Conservation (phyloP, 2,888 invertebrate species). For the Cryptocheilus praepositus region DNA sequence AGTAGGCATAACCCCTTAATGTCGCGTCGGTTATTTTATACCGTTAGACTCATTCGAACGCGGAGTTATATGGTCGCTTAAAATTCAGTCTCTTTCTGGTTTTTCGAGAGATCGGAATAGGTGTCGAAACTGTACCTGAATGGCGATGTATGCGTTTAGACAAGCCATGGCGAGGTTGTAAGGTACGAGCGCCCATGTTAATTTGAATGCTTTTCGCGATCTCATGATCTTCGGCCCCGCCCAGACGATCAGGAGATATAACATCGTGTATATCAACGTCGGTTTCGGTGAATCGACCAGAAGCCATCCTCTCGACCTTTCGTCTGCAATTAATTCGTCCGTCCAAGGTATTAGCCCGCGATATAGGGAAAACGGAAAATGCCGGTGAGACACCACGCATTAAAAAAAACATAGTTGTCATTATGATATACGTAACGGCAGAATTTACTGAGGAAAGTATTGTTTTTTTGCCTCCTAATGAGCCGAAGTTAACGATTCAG, state of each 20-base stretch:
- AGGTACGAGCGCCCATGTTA: conserved; percentile 86
- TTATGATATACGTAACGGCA: background rate
- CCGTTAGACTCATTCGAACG: too few relatives aligned
- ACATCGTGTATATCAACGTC: conserved; percentile 81
- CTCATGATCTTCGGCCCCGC: conserved; percentile 89
- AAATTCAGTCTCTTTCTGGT: background rate
- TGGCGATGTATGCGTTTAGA: conserved; percentile 89
- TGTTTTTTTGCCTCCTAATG: too few relatives aligned
- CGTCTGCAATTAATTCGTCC: conserved; percentile 76
- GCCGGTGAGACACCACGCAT: background rate
- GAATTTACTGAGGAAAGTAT: too few relatives aligned
- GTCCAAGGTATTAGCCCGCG: too few relatives aligned
- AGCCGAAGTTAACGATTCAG: too few relatives aligned
- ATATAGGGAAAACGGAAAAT: background rate
- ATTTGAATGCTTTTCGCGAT: conserved; percentile 83
- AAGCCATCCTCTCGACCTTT: conserved; percentile 89
- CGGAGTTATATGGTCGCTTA: too few relatives aligned
- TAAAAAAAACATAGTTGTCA: background rate
- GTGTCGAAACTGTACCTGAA: conserved; percentile 78
- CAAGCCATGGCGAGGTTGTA: conserved; percentile 91
- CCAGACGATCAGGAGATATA: conserved; percentile 87
- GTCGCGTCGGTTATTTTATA: background rate
- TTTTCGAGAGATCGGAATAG: conserved; percentile 1
- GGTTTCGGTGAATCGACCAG: conserved; percentile 88
- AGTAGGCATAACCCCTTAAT: too few relatives aligned